A percentile compares a stretch with the other conserved stretches of the same genome.
phyloP scores from a whole-genome alignment of 2,113 vertebrate genomes.

The Tachycineta bicolor region DNA sequence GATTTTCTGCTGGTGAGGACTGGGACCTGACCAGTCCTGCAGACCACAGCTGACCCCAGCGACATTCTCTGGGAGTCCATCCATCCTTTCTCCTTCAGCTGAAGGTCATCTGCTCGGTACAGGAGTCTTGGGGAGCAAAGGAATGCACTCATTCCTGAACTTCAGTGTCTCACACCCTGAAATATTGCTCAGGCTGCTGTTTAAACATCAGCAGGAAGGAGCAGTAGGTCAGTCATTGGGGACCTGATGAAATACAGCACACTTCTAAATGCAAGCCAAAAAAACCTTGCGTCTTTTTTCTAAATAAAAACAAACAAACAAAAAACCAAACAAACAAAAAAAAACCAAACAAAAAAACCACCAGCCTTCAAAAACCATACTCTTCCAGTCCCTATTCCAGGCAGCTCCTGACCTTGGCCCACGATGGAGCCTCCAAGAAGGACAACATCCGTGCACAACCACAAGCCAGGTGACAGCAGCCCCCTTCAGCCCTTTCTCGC shows the following conservation, averaged over 20 bases:
- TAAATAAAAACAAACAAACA: background rate
- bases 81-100: background rate
- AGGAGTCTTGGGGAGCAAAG: background rate
- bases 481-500: background rate
- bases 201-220: background rate
- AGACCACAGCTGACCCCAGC: background rate
- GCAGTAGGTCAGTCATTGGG: background rate
- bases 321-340: too few species aligned
- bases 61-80: background rate
- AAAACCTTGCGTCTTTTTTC: background rate
- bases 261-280: background rate
- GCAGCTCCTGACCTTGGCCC: background rate
- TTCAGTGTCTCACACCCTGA: background rate
- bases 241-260: background rate
- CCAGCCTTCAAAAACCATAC: background rate
- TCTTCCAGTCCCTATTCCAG: background rate
- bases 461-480: background rate
- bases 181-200: background rate
- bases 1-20: background rate
- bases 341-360: background rate
- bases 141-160: background rate
- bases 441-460: accelerated
- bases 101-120: background rate
- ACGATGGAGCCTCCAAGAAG: background rate
- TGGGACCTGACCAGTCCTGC: too few species aligned